Conservation (phyloP, 53 echinoderm and acorn worm species). For the Paracentrotus lividus region DNA sequence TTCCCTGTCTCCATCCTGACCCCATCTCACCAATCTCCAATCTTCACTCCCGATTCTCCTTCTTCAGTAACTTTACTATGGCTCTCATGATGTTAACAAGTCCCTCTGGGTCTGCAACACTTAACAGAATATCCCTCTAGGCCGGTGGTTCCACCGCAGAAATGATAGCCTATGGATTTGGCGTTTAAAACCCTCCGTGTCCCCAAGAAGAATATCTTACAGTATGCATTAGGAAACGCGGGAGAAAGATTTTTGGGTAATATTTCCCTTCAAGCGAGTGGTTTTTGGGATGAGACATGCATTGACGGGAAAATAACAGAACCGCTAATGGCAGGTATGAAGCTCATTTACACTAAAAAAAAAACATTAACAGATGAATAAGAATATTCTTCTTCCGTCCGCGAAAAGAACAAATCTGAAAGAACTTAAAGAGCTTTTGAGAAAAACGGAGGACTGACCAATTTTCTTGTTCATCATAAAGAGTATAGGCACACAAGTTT, state of each 20-base stretch:
- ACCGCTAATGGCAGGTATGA: neutral
- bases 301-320: slow-evolving; percentile 14
- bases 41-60: slow-evolving; percentile 19
- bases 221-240: slow-evolving; percentile 1
- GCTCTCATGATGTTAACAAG: slow-evolving; percentile 44
- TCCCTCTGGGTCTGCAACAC: slow-evolving; percentile 37
- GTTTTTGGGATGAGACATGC: slow-evolving; percentile 39
- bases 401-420: neutral
- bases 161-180: slow-evolving; percentile 53
- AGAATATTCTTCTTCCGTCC: neutral
- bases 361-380: neutral
- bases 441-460: neutral
- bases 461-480: neutral
- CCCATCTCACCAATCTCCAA: slow-evolving; percentile 7
- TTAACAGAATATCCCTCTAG: slow-evolving; percentile 37
- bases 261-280: slow-evolving; percentile 5
- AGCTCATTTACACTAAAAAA: no score
- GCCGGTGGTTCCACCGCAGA: slow-evolving; percentile 1
- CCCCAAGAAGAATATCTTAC: neutral
- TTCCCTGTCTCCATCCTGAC: neutral
- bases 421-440: neutral
- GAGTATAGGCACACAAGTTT: neutral
- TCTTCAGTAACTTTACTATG: slow-evolving; percentile 24
- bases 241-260: neutral
- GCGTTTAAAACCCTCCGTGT: slow-evolving; percentile 3